Conservation (phyloP, 2,113 vertebrate genomes). For the Cephalophus harveyi region DNA sequence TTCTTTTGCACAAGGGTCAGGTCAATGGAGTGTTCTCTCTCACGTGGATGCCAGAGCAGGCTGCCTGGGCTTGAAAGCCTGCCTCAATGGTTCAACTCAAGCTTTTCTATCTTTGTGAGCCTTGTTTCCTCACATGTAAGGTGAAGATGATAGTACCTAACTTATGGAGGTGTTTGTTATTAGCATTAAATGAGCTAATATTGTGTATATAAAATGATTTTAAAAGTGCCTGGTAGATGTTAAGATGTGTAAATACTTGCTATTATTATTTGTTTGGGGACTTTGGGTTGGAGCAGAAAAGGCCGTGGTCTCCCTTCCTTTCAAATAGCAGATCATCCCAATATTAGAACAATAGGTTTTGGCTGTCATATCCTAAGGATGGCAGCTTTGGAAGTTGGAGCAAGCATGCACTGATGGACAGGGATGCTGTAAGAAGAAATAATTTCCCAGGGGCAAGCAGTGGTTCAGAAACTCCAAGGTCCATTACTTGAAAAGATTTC, state of each 20-base stretch:
- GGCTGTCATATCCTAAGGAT: background rate
- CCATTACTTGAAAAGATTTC: conserved; percentile 52
- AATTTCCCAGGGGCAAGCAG: conserved; percentile 43
- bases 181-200: conserved; percentile 8
- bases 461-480: conserved; percentile 62
- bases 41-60: background rate
- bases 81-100: background rate
- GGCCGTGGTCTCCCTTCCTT: background rate
- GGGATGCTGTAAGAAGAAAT: conserved; percentile 44
- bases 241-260: background rate
- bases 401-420: conserved; percentile 44
- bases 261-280: background rate
- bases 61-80: background rate
- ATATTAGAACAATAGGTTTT: background rate
- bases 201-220: background rate
- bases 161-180: background rate
- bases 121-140: background rate
- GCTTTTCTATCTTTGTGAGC: background rate
- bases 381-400: conserved; percentile 8
- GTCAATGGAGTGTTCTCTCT: background rate
- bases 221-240: background rate
- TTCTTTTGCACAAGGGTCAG: background rate
- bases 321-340: background rate
- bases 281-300: background rate
- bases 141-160: background rate